Percentiles rank a stretch among this genome's conserved stretches.
Conservation (phyloP, 2,113 vertebrate genomes). For the Oryzias javanicus region DNA sequence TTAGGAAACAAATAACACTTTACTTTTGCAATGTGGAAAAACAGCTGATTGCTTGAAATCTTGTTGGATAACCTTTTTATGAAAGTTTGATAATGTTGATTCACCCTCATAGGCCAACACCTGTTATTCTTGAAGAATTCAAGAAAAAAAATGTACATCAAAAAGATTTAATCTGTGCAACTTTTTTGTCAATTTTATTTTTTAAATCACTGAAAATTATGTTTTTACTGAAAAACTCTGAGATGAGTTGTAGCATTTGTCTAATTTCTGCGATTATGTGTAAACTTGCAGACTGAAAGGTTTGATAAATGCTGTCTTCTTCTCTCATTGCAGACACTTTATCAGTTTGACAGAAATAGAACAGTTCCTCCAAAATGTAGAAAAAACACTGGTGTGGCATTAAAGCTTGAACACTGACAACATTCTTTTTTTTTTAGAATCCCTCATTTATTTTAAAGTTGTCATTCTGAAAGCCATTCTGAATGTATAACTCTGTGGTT, state of each 20-base stretch:
- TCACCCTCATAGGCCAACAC: conserved; percentile 23
- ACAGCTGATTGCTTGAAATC: conserved; percentile 22
- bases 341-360: no score
- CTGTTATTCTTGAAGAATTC: neutral
- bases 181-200: no score
- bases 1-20: neutral
- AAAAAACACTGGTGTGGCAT: conserved; percentile 27
- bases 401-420: conserved; percentile 39
- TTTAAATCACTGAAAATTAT: conserved; percentile 37
- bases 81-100: conserved; percentile 36
- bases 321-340: conserved; percentile 33
- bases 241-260: conserved; percentile 24
- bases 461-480: no score
- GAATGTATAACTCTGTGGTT: no score
- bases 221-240: conserved; percentile 23
- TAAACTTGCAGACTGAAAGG: conserved; percentile 8
- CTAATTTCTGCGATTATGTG: conserved; percentile 23
- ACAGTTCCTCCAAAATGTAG: neutral
- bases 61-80: conserved; percentile 32
- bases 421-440: conserved; percentile 47
- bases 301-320: conserved; percentile 23
- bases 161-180: no score
- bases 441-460: no score
- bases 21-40: conserved; percentile 1
- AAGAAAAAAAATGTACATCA: conserved; percentile 36